These are phyloP conservation scores for Triplophysa dalaica DNA, from an alignment of 2,113 vertebrate species.

Conservation along the genomic window DNA sequence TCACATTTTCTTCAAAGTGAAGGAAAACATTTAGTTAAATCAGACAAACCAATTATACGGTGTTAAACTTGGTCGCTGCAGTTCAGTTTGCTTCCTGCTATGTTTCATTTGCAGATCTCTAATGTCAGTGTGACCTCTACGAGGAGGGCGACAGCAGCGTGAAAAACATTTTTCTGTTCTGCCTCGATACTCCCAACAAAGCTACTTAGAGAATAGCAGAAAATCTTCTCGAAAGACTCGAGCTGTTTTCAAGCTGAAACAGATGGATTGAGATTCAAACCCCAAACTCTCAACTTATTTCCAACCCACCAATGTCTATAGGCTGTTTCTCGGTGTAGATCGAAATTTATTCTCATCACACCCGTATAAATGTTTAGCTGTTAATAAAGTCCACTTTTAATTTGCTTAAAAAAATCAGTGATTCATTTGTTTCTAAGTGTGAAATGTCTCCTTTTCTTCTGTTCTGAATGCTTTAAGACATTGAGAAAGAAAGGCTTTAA, in stretches of 20 bases:
- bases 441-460: conserved; percentile 68
- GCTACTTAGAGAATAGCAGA: conserved; percentile 69
- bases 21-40: too few relatives aligned
- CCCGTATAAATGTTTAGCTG: neutral
- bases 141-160: conserved; percentile 54
- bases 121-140: conserved; percentile 38
- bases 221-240: conserved; percentile 70
- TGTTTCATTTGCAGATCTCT: neutral
- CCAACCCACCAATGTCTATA: neutral
- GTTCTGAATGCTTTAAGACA: conserved; percentile 75
- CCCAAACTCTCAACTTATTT: conserved; percentile 42
- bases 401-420: conserved; percentile 11
- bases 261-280: conserved; percentile 50
- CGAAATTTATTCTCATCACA: neutral
- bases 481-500: conserved; percentile 99
- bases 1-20: too few relatives aligned
- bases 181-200: conserved; percentile 62
- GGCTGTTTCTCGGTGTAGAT: conserved; percentile 23
- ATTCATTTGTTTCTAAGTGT: conserved; percentile 51
- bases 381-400: neutral
- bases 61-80: neutral
- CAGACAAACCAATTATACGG: neutral
- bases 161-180: conserved; percentile 45
- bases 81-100: conserved; percentile 18
- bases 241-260: conserved; percentile 52